phyloP scores from a whole-genome alignment of 2,888 invertebrate genomes.

The Drosophila villosipedis region DNA sequence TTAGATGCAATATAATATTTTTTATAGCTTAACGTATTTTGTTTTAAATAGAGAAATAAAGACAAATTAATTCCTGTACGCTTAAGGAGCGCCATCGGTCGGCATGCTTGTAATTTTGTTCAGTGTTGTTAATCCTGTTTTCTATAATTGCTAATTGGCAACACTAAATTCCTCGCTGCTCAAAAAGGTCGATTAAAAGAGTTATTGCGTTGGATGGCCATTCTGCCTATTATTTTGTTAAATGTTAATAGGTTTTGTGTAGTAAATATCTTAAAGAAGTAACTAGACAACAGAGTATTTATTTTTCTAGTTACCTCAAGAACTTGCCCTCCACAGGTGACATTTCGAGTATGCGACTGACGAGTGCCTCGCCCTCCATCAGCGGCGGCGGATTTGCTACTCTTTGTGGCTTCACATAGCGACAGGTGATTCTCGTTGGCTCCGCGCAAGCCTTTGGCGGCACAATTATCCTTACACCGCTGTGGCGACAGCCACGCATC shows the following conservation, averaged over 20 bases:
- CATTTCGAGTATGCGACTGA: conserved; percentile 96
- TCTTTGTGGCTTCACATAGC: conserved; percentile 90
- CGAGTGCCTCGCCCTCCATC: conserved; percentile 99
- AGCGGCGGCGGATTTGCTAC: conserved; percentile 94
- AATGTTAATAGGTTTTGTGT: neutral
- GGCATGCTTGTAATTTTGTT: neutral
- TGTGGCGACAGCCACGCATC: conserved; percentile 99
- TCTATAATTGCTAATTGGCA: neutral
- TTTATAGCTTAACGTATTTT: neutral
- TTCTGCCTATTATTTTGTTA: neutral
- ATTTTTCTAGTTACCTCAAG: conserved; percentile 89
- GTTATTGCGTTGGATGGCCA: neutral
- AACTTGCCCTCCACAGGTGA: conserved; percentile 98
- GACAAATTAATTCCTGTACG: neutral
- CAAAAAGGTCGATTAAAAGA: neutral
- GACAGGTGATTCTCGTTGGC: conserved; percentile 98
- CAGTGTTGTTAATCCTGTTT: neutral
- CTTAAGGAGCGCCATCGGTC: neutral
- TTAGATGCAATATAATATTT: too few species aligned
- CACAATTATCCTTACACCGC: conserved; percentile 97
- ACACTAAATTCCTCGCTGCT: neutral
- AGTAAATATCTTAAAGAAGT: neutral
- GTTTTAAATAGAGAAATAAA: neutral
- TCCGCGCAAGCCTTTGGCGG: conserved; percentile 97
- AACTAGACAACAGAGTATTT: too few species aligned